Conservation (phyloP, 2,113 vertebrate species). For the Poeciliopsis occidentalis region DNA sequence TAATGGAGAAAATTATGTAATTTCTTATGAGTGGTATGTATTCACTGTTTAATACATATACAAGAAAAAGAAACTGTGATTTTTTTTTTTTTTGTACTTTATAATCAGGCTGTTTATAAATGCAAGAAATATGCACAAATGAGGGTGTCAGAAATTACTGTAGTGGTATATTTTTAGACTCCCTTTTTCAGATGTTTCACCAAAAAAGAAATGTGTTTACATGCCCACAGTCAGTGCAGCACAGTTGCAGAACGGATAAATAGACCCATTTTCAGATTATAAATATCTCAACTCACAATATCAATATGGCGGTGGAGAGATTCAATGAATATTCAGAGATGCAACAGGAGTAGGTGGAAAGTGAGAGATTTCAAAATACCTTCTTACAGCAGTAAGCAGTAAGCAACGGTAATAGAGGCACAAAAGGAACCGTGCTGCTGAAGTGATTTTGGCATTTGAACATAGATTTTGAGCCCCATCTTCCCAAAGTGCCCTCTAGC, state of each 20-base stretch:
- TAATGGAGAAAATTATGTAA: slow-evolving; percentile 45
- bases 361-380: slow-evolving; percentile 57
- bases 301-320: slow-evolving; percentile 39
- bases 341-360: slow-evolving; percentile 45
- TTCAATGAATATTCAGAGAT: slow-evolving; percentile 64
- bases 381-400: slow-evolving; percentile 45
- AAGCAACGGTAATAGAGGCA: slow-evolving; percentile 43
- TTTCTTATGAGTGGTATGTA: slow-evolving; percentile 1
- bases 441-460: slow-evolving; percentile 58
- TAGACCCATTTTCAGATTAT: slow-evolving; percentile 59
- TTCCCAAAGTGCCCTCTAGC: slow-evolving; percentile 35
- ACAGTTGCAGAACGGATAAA: slow-evolving; percentile 46
- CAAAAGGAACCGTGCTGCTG: slow-evolving; percentile 33
- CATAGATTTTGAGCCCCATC: slow-evolving; percentile 51
- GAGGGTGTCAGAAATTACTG: slow-evolving; percentile 14
- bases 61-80: neutral
- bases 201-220: slow-evolving; percentile 49
- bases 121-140: slow-evolving; percentile 30
- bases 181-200: slow-evolving; percentile 2
- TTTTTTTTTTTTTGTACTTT: neutral
- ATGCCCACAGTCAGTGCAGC: slow-evolving; percentile 19
- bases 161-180: slow-evolving; percentile 7
- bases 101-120: slow-evolving; percentile 18
- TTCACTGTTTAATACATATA: no score
- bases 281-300: slow-evolving; percentile 64